phyloP scores from a whole-genome alignment of 2,888 invertebrate species.

The Drosophila subquinaria region DNA sequence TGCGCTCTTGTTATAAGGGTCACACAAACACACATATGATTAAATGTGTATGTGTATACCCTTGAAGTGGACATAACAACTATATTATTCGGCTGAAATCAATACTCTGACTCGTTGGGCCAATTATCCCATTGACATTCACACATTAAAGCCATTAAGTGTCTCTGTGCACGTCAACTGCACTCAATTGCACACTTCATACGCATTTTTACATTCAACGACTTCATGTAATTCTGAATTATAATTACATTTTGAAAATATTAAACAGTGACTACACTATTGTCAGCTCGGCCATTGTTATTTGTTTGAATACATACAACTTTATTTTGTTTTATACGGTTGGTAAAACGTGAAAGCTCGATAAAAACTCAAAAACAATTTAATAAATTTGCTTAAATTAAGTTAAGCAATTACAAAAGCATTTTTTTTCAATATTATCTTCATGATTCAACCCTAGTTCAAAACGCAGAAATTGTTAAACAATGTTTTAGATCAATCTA shows the following conservation, averaged over 20 bases:
- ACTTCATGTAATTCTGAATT: slow-evolving; percentile 15
- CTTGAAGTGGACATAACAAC: slow-evolving; percentile 22
- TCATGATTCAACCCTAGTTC: too few relatives aligned
- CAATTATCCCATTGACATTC: slow-evolving; percentile 11
- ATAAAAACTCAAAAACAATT: too few relatives aligned
- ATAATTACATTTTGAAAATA: slow-evolving; percentile 4
- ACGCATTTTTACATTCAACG: slow-evolving; percentile 1
- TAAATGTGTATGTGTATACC: not conserved
- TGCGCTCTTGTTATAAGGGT: slow-evolving; percentile 29
- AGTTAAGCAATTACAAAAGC: too few relatives aligned
- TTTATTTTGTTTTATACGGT: not conserved
- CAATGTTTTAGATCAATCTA: too few relatives aligned
- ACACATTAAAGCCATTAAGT: slow-evolving; percentile 9
- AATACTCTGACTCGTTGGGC: slow-evolving; percentile 4
- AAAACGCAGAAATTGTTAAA: too few relatives aligned
- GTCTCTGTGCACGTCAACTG: slow-evolving; percentile 1
- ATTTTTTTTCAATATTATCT: too few relatives aligned
- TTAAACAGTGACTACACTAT: not conserved
- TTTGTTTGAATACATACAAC: not conserved
- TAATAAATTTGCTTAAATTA: too few relatives aligned
- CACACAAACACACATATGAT: not conserved
- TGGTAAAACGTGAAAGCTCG: not conserved
- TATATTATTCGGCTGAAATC: slow-evolving; percentile 22
- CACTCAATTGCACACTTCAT: slow-evolving; percentile 11
- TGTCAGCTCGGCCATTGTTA: not conserved